Evolutionary conservation across 2,113 vertebrate genomes (phyloP).

Genomic region (Centropus bengalensis): DNA sequence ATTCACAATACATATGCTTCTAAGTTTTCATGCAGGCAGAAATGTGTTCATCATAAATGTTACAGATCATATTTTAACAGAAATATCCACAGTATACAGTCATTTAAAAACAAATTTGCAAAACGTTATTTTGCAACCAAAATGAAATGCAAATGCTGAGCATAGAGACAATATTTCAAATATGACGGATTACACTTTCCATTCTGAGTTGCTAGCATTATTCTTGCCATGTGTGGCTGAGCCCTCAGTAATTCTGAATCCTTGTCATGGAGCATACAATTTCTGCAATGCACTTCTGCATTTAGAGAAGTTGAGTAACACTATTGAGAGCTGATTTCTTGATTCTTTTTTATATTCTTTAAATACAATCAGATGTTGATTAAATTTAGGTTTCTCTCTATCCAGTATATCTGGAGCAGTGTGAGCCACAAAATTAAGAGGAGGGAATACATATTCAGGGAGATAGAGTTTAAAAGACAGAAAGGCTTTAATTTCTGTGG

Average conservation of each 20-base stretch:
- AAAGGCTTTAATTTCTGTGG: neutral
- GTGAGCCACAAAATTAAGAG: neutral
- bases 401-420: neutral
- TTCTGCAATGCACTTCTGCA: neutral
- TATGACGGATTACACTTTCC: slow-evolving; percentile 1
- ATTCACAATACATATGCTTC: neutral
- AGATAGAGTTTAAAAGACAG: neutral
- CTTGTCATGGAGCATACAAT: neutral
- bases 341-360: neutral
- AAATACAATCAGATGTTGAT: neutral
- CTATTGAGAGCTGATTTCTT: neutral
- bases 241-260: neutral
- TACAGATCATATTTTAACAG: slow-evolving; percentile 12
- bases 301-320: neutral
- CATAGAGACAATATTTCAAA: slow-evolving; percentile 1
- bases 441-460: neutral
- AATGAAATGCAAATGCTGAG: slow-evolving; percentile 32
- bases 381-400: neutral
- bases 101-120: slow-evolving; percentile 27
- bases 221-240: neutral
- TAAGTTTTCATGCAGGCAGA: neutral
- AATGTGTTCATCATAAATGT: neutral
- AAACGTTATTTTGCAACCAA: slow-evolving; percentile 1
- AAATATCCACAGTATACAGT: slow-evolving; percentile 15
- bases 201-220: neutral